These are phyloP conservation scores for Tridacna gigas DNA, from an alignment of 2,888 invertebrate genomes.

Conservation along the genomic window DNA sequence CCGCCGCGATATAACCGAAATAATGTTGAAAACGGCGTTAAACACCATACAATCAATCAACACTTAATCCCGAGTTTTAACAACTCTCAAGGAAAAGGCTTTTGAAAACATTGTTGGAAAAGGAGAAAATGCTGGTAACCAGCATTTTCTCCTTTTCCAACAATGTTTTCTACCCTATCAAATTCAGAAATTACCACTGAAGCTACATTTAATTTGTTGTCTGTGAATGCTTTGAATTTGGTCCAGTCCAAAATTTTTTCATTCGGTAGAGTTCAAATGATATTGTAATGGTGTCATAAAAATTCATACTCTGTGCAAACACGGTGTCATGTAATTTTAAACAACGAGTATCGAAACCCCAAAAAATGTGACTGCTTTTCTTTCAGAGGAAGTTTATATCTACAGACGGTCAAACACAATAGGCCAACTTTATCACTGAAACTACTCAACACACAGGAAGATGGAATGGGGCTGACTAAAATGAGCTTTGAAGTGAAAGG, in stretches of 20 bases:
- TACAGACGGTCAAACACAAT: conserved; percentile 87
- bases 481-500: conserved; percentile 78
- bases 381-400: conserved; percentile 88
- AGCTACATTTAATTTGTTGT: not conserved
- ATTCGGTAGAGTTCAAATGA: too few relatives aligned
- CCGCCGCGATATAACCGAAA: too few relatives aligned
- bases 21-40: too few relatives aligned
- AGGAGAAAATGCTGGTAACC: not conserved
- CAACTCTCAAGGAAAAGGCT: not conserved
- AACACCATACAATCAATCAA: too few relatives aligned
- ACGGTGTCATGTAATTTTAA: too few relatives aligned
- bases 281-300: too few relatives aligned
- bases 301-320: too few relatives aligned
- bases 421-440: conserved; percentile 84
- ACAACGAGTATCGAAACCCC: too few relatives aligned
- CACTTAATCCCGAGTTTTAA: too few relatives aligned
- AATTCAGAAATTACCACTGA: not conserved
- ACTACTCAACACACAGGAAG: conserved; percentile 61
- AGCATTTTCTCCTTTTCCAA: conserved; percentile 1
- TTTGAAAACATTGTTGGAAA: not conserved
- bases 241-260: not conserved
- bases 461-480: conserved; percentile 57
- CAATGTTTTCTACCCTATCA: not conserved
- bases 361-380: not conserved
- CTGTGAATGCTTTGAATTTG: not conserved